Base-by-base conservation (phyloP, 2,797 vertebrate species). In the Gallinago solitaria region DNA sequence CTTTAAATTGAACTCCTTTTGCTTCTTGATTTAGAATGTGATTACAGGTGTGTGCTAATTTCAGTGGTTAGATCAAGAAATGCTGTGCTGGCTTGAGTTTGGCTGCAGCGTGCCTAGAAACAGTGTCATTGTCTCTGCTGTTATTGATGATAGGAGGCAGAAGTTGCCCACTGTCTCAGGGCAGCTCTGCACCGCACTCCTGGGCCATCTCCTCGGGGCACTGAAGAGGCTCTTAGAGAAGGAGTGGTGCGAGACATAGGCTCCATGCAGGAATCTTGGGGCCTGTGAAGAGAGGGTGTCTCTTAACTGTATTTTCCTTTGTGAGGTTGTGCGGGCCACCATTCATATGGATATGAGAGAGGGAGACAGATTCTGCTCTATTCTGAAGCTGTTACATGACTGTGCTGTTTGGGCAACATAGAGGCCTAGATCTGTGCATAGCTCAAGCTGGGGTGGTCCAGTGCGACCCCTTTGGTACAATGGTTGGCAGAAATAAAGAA, bases 121-220 rank as follows among this genome's bases (percentile, higher is more conserved):
- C 9, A 8, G 37, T 11, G 17, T 37, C 21, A 5, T 43, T 0
- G 0, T 21, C 39, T 59, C 59, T 54, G 27, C 5, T 5, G 10
- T 1, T 33, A 5, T 0, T 16, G 60, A 19, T 57, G 84, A 11
- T 6, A 5, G 39, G 20, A 32, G 25, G 30, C 35, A 37, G 64
- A 25, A 64, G 87, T 30, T 57, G 43, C 61, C 35, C 41, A n/a
- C 28, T 12, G 24, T 51, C 28, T 35, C 25, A 3, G 48, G 9
- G 21, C 14, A 28, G 30, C 45, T 56, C 37, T 80, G 53, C 43
- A 9, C 27, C 1, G 0, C 4, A 0, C 28, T 56, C 30, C 39
- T 17, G 35, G 37, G 32, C 11, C n/a, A 6, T 41, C 61, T 86
- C 33, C 37, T 27, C 12, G 2, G 47, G 24, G 65, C 0, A 1